Evolutionary conservation across 2,888 invertebrate species (phyloP).

Genomic region (Luffia ferchaultella): DNA sequence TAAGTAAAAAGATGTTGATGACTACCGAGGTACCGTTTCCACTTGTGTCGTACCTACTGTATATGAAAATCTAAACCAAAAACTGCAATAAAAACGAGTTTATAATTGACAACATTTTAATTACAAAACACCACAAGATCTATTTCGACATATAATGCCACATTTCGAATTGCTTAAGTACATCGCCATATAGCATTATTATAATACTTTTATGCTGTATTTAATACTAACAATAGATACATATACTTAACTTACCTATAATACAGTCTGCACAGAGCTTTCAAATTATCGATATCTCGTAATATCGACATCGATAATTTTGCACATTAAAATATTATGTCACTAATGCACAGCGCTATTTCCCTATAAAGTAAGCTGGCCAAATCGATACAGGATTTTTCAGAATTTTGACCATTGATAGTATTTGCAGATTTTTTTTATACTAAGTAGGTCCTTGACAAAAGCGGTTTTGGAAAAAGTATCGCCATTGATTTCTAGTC

Average conservation of each 20-base stretch:
- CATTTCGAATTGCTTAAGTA: constrained; percentile 55
- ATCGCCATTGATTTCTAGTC: too few species aligned
- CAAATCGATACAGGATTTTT: too few species aligned
- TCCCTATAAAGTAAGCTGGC: too few species aligned
- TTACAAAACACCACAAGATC: constrained; percentile 66
- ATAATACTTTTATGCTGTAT: constrained; percentile 28
- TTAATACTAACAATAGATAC: constrained; percentile 58
- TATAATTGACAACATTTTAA: constrained; percentile 66
- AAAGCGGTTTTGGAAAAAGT: too few species aligned
- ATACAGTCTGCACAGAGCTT: not conserved
- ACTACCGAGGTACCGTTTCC: too few species aligned
- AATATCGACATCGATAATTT: not conserved
- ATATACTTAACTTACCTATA: constrained; percentile 15
- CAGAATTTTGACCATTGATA: too few species aligned
- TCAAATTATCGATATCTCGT: not conserved
- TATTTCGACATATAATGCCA: constrained; percentile 53
- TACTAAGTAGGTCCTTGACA: too few species aligned
- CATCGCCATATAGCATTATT: constrained; percentile 31
- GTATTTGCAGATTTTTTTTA: too few species aligned
- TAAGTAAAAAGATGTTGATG: too few species aligned
- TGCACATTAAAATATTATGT: not conserved
- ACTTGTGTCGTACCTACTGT: too few species aligned
- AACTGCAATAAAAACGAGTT: too few species aligned
- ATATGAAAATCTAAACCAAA: too few species aligned
- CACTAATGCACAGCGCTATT: not conserved